Base-by-base conservation (phyloP, 2,797 vertebrate genomes). In the Psittacula derbiana region DNA sequence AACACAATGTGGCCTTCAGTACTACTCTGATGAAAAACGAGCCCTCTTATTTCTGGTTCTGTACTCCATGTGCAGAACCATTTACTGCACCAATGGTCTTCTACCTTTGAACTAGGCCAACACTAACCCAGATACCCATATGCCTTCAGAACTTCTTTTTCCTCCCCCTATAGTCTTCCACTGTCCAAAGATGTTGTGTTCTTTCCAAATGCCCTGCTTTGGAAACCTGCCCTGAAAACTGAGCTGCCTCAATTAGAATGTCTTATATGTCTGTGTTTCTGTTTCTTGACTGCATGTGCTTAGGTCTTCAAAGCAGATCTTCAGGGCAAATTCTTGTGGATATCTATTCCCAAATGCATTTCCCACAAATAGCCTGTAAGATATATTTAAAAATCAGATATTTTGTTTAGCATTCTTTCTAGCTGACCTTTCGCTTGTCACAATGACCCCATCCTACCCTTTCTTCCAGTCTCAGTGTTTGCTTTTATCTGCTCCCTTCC, bases 261-360 rank as follows among this genome's bases (percentile, higher is more conserved):
- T 90, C 60, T 66, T 86, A 44, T 67, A 86, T 66, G 40, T 90
- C 74, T 76, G 0, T 46, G 65, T 81, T 90, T 95, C 88, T 91
- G 16, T 64, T 93, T 80, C 81, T 95, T 76, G 57, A 91, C 75
- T 93, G 74, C 71, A 46, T 83, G 80, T 78, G 65, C 86, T 96
- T 91, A 91, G 79, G 81, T 97, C 72, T 95, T 95, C 90, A 96
- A 91, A 93, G 88, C 60, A 94, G 86, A 93, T 93, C 92, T 96
- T 94, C 89, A 91, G 93, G 93, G 83, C 95, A 96, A 96, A 96
- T 96, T 96, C 95, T 87, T 96, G 88, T 93, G 93, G 88, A 90
- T 93, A 96, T 95, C 72, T 88, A 90, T 88, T 96, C 80, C 91
- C 86, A 84, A 93, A 93, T 75, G 89, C 50, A 84, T 84, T 94